Conservation (phyloP, 1,140 invertebrate species). For the Pogonomyrmex californicus region DNA sequence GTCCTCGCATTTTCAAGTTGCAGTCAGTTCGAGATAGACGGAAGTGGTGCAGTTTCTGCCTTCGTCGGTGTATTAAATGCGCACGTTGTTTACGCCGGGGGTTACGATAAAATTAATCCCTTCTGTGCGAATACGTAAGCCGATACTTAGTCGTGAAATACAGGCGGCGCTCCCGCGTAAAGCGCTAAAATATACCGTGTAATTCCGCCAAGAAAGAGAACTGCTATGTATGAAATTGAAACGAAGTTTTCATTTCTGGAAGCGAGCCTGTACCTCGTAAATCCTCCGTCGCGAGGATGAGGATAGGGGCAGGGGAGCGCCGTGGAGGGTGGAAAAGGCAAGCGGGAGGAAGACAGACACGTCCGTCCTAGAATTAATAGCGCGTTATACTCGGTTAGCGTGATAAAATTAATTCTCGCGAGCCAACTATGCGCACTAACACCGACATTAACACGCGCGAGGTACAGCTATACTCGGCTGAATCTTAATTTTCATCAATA, state of each 20-base stretch:
- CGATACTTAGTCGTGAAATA: slow-evolving; percentile 63
- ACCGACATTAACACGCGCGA: slow-evolving; percentile 23
- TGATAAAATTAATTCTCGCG: slow-evolving; percentile 55
- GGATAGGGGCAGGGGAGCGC: background rate
- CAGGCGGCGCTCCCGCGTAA: slow-evolving; percentile 42
- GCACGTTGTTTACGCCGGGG: slow-evolving; percentile 56
- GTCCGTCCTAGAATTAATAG: slow-evolving; percentile 53
- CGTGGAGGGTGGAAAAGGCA: background rate
- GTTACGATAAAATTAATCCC: slow-evolving; percentile 62
- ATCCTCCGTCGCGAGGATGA: slow-evolving; percentile 30
- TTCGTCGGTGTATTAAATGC: slow-evolving; percentile 59
- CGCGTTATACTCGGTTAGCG: slow-evolving; percentile 50
- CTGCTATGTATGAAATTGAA: slow-evolving; percentile 62
- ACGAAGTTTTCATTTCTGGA: slow-evolving; percentile 64
- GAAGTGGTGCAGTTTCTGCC: background rate
- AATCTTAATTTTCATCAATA: slow-evolving; percentile 29
- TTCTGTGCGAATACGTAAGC: slow-evolving; percentile 63
- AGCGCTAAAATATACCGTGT: slow-evolving; percentile 63
- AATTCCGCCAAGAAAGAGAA: slow-evolving; percentile 63
- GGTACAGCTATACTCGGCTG: background rate
- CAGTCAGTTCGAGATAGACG: slow-evolving; percentile 32
- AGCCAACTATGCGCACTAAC: slow-evolving; percentile 32
- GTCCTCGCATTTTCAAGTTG: slow-evolving; percentile 40
- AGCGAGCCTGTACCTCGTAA: slow-evolving; percentile 68
- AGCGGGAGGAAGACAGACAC: slow-evolving; percentile 40